A percentile compares a stretch with the other conserved stretches of the same genome.
These are phyloP conservation scores for Polietes domitor DNA, from an alignment of 2,888 invertebrate genomes.

Conservation along the genomic window DNA sequence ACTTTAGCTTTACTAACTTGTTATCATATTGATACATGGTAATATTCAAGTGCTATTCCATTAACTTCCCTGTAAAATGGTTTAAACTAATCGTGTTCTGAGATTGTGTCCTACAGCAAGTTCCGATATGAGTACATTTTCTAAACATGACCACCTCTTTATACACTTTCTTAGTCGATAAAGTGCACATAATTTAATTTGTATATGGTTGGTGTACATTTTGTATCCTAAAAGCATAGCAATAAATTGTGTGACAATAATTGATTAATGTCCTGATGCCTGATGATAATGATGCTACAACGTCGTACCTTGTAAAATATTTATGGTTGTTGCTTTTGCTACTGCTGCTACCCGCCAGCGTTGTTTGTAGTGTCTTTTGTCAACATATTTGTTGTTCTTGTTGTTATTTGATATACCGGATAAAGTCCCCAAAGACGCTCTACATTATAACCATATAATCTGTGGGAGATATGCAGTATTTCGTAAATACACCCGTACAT, in stretches of 20 bases:
- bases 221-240: constrained; percentile 54
- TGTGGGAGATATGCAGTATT: not conserved
- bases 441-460: constrained; percentile 24
- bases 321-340: not conserved
- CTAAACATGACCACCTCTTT: too few relatives aligned
- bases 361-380: constrained; percentile 36
- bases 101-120: too few relatives aligned
- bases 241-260: constrained; percentile 67
- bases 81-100: too few relatives aligned
- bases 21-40: too few relatives aligned
- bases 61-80: too few relatives aligned
- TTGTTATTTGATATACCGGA: constrained; percentile 59
- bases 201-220: constrained; percentile 50
- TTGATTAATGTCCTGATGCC: constrained; percentile 66
- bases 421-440: constrained; percentile 50
- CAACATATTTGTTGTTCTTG: constrained; percentile 54
- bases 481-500: not conserved
- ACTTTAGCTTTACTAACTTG: too few relatives aligned
- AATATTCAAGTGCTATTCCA: too few relatives aligned
- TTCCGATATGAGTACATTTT: too few relatives aligned
- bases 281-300: constrained; percentile 59
- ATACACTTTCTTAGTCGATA: too few relatives aligned
- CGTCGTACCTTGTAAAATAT: constrained; percentile 25
- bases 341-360: not conserved
- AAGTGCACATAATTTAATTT: constrained; percentile 52